Evolutionary conservation across 30 jellyfish, hydroid and myxozoan species (phyloP).

Genomic region (Turritopsis dohrnii): DNA sequence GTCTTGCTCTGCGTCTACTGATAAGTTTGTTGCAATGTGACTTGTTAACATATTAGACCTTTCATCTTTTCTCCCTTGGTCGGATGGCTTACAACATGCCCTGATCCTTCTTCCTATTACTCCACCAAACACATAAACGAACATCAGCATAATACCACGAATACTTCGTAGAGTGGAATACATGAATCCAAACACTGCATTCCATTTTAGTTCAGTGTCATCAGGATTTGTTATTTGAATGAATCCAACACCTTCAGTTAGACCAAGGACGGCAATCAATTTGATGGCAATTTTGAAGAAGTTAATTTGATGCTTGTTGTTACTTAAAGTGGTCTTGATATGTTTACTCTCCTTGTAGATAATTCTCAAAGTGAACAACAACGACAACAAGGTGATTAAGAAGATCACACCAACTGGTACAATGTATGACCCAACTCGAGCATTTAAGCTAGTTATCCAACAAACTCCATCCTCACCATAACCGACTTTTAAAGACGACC

Average conservation of each 20-base stretch:
- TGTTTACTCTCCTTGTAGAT: neutral
- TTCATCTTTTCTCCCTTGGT: neutral
- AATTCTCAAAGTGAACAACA: neutral
- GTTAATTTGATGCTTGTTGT: neutral
- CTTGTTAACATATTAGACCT: neutral
- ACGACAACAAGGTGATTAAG: neutral
- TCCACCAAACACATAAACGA: slow-evolving; percentile 7
- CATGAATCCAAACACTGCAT: slow-evolving; percentile 1
- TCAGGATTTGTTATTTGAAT: neutral
- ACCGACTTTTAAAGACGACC: neutral
- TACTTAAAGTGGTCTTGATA: neutral
- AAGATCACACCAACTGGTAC: neutral
- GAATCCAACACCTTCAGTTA: slow-evolving; percentile 4
- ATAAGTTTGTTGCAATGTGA: neutral
- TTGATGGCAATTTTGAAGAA: slow-evolving; percentile 2
- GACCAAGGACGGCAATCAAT: neutral
- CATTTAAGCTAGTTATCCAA: slow-evolving; percentile 4
- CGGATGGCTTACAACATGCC: neutral
- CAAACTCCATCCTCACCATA: slow-evolving; percentile 6
- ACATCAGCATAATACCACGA: slow-evolving; percentile 28
- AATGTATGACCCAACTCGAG: slow-evolving; percentile 14
- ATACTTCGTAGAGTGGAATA: neutral
- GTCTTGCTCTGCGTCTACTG: neutral
- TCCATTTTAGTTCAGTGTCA: neutral
- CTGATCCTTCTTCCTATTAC: neutral